phyloP scores from a whole-genome alignment of 2,113 vertebrate genomes.

The pig (Sus scrofa) region DNA sequence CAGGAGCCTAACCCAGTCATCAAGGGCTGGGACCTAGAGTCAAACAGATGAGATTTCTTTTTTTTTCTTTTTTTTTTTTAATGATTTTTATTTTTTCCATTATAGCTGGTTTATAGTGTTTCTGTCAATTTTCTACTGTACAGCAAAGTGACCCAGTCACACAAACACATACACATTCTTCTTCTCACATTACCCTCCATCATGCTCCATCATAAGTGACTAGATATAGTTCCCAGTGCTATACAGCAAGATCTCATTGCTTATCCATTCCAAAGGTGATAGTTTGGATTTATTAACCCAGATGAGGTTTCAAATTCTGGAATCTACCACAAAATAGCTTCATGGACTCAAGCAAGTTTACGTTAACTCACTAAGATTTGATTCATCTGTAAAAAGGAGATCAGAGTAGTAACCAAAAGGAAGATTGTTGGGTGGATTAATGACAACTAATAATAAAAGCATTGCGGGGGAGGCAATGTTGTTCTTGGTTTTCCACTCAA shows the following conservation, averaged over 20 bases:
- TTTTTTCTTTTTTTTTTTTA: too few species aligned
- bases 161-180: too few species aligned
- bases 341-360: background rate
- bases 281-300: background rate
- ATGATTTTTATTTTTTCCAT: too few species aligned
- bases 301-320: conserved; percentile 2
- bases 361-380: conserved; percentile 12
- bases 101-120: too few species aligned
- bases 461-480: background rate
- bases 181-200: too few species aligned
- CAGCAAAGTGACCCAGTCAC: too few species aligned
- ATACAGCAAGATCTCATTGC: too few species aligned
- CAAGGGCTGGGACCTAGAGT: background rate
- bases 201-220: too few species aligned
- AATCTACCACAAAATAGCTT: background rate
- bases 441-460: conserved; percentile 37
- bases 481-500: background rate
- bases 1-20: background rate
- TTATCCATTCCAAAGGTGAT: too few species aligned
- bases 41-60: background rate
- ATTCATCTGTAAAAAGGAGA: conserved; percentile 24
- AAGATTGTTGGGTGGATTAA: background rate
- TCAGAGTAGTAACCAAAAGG: conserved; percentile 30
- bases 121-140: too few species aligned
- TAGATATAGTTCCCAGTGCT: too few species aligned